These are phyloP conservation scores for Achlya flavicornis DNA, from an alignment of 2,888 invertebrate genomes.

Conservation along the genomic window DNA sequence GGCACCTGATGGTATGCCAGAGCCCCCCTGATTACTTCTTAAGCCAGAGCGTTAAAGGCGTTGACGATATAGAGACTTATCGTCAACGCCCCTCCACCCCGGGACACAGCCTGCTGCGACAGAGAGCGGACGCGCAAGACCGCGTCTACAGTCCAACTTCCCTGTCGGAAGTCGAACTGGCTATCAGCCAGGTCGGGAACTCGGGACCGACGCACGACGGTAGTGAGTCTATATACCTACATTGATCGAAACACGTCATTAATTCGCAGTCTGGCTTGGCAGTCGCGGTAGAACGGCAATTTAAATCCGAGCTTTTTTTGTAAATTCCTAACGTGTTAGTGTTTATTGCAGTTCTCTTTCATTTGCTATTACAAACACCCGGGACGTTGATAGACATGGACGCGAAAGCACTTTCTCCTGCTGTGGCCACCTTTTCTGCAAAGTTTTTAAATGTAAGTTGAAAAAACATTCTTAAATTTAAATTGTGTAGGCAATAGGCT, in stretches of 20 bases:
- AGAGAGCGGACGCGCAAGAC: no score
- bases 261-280: background rate
- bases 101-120: no score
- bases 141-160: no score
- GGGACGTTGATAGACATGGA: conserved; percentile 57
- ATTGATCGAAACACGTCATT: background rate
- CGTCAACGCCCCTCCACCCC: no score
- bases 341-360: conserved; percentile 52
- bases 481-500: background rate
- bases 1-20: no score
- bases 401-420: conserved; percentile 58
- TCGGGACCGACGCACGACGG: no score
- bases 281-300: background rate
- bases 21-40: no score
- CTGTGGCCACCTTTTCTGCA: conserved; percentile 71
- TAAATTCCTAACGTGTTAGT: background rate
- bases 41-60: no score
- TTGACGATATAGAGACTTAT: no score
- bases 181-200: no score
- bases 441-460: conserved; percentile 80
- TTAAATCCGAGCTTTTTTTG: no score
- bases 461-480: conserved; percentile 4
- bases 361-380: conserved; percentile 42
- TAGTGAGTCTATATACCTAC: background rate
- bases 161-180: no score